A percentile compares a stretch with the other conserved stretches of the same genome.
Evolutionary conservation across 2,113 vertebrate genomes (phyloP).

Genomic region (Leptobrachium ailaonicum): DNA sequence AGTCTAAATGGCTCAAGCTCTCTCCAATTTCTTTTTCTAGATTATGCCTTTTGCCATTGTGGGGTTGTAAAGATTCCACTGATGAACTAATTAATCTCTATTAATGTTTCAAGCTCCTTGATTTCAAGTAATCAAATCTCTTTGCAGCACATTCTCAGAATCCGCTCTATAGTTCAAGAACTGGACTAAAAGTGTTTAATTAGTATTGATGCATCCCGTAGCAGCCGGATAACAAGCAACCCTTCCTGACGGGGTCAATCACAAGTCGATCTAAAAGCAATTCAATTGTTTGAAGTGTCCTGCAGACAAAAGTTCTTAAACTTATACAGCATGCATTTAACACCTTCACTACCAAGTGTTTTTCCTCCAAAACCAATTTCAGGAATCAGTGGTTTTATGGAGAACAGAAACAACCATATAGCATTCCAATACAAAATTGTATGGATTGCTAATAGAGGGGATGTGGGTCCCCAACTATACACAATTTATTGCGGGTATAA

Average conservation of each 20-base stretch:
- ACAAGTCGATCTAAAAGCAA: slow-evolving; percentile 16
- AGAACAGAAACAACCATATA: too few relatives aligned
- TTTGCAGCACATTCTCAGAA: neutral
- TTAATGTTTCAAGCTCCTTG: slow-evolving; percentile 19
- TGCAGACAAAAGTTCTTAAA: neutral
- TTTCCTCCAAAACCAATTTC: too few relatives aligned
- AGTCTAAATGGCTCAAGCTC: too few relatives aligned
- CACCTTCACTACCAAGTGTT: too few relatives aligned
- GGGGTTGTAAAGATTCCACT: slow-evolving; percentile 18
- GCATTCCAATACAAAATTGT: too few relatives aligned
- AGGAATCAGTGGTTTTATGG: too few relatives aligned
- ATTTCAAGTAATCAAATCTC: slow-evolving; percentile 25
- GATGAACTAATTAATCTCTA: slow-evolving; percentile 25
- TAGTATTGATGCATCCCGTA: slow-evolving; percentile 38
- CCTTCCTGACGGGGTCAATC: slow-evolving; percentile 19
- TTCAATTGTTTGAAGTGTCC: slow-evolving; percentile 6
- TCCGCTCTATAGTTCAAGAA: slow-evolving; percentile 12
- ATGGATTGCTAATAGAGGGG: too few relatives aligned
- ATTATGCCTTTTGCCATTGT: slow-evolving; percentile 2
- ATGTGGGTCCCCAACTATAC: too few relatives aligned
- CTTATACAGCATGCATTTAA: too few relatives aligned
- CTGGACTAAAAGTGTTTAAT: slow-evolving; percentile 20
- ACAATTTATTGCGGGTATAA: too few relatives aligned
- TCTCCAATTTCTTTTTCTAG: neutral
- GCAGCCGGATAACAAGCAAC: slow-evolving; percentile 38